Conservation (phyloP, 2,888 invertebrate genomes). For the Dioctria rufipes region DNA sequence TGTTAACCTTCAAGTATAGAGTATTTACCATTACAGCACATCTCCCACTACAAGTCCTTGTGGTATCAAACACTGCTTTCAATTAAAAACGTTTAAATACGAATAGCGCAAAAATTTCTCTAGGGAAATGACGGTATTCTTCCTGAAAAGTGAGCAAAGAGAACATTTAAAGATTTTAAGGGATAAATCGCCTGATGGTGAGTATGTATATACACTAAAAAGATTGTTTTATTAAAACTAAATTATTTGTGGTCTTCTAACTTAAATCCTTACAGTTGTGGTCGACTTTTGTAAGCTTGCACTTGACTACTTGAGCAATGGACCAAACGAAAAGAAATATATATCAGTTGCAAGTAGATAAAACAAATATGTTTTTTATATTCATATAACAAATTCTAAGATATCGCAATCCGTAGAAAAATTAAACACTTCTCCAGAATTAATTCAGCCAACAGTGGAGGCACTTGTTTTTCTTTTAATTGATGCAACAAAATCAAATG, state of each 20-base stretch:
- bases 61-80: not conserved
- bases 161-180: slow-evolving; percentile 74
- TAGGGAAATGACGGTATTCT: slow-evolving; percentile 62
- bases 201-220: not conserved
- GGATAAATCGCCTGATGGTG: slow-evolving; percentile 73
- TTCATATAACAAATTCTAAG: not conserved
- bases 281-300: slow-evolving; percentile 78
- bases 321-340: slow-evolving; percentile 75
- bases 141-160: slow-evolving; percentile 74
- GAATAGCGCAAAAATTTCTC: not conserved
- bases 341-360: slow-evolving; percentile 70
- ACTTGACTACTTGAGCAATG: slow-evolving; percentile 76
- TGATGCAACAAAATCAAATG: slow-evolving; percentile 80
- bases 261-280: slow-evolving; percentile 70
- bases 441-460: slow-evolving; percentile 76
- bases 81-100: not conserved
- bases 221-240: slow-evolving; percentile 55
- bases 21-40: not conserved
- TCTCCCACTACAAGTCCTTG: not conserved
- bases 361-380: not conserved
- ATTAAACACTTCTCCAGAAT: slow-evolving; percentile 71
- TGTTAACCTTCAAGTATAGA: not conserved
- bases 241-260: not conserved
- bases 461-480: slow-evolving; percentile 82
- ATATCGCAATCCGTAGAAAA: slow-evolving; percentile 68